Evolutionary conservation across 2,113 vertebrate genomes (phyloP), one percentile per base, ranked within the genome.

Genomic region (Dascyllus trimaculatus): DNA sequence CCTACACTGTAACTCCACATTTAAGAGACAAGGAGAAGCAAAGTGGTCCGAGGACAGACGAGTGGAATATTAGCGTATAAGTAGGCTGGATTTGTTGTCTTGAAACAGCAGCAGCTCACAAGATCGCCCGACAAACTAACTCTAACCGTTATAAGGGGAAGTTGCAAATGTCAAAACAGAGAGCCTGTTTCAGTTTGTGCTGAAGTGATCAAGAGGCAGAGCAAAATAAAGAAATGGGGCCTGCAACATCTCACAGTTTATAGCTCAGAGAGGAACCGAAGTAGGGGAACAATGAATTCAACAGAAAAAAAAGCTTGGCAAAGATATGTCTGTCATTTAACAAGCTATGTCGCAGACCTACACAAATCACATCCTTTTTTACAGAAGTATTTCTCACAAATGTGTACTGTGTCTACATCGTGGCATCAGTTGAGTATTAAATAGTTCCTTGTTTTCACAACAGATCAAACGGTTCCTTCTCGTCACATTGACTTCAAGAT

Each of bases 231-330:
- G 77, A 80, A 40, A 85, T 19, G 5, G 43, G 2, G 60, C 22
- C 80, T 86, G 81, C 14, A 65, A 45, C 46, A 62, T 77, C 45
- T 90, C 64, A 35, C 24, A 25, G 65, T 80, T 38, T 82, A n/a
- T 45, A 56, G 15, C 48, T 62, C n/a, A 19, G 10, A 87, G 62
- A 80, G 70, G 77, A 88, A 90, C 61, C 82, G 9, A 21, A 68
- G 24, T 19, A 38, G 17, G 32, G 40, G 22, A 81, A 61, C 56
- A 63, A 56, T 24, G 64, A 35, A 45, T 18, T 54, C 29, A 25
- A 40, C 46, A 15, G 1, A 4, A 8, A 8, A 35, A 77, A 40
- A 66, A 65, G 68, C 1, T 3, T 24, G 35, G 14, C 45, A 22
- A 53, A 32, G 1, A 65, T 29, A 56, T 11, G 24, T 57, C 43